Base-by-base conservation (phyloP, 2,888 invertebrate genomes). In the Cantharis rustica region DNA sequence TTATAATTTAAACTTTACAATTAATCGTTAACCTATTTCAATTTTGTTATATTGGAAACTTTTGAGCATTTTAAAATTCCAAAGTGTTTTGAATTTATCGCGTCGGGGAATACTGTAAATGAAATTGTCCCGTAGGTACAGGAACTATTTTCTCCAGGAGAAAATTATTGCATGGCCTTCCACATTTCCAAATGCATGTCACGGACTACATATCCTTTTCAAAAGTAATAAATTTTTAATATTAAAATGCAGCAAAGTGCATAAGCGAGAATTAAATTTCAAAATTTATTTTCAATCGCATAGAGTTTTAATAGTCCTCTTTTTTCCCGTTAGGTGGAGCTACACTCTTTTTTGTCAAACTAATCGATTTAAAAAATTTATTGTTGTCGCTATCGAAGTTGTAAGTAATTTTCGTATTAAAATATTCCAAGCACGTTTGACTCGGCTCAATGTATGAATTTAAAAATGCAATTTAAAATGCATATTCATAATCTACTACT, bases 391-490 rank as follows among this genome's bases (percentile, higher is more conserved):
- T 47, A 2, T n/a, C 47, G n/a, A 47, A 47, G 47, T 47, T 47
- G 3, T 47, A n/a, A 47, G 47, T 47, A n/a, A 47, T 47, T 47
- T n/a, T 47, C 47, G 47, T 9, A 47, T 47, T 47, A 47, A 47
- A 47, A 47, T 47, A 47, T 47, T 47, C 47, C n/a, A 9, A 7
- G n/a, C 47, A 47, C 47, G 47, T 47, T 13, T 47, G 5, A 47
- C n/a, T 47, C n/a, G n/a, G 20, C 23, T 15, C 64, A 66, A 23
- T 66, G 17, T 66, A 66, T 66, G 20, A 17, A 13, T 66, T 20
- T 66, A 66, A 66, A 66, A 66, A 66, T 64, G 64, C 64, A 64
- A 64, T 64, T 64, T 64, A 17, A 20, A 64, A 20, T 66, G 64
- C 64, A 66, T 23, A 66, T 66, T 66, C 23, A 66, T 66, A 66